These are phyloP conservation scores for Thereva nobilitata DNA, from an alignment of 2,888 invertebrate genomes.

Conservation along the genomic window DNA sequence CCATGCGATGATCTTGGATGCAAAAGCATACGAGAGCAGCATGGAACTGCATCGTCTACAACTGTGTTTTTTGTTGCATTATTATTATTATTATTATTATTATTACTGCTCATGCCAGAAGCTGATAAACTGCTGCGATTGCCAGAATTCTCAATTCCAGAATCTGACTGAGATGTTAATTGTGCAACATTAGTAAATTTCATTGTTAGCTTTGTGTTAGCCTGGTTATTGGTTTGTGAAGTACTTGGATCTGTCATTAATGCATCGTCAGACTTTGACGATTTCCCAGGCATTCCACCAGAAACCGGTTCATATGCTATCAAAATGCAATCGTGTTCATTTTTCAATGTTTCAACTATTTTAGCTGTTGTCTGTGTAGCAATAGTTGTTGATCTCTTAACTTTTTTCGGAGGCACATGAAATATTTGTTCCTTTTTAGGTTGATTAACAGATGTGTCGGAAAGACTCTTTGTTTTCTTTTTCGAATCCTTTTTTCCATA, in stretches of 20 bases:
- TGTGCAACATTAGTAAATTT: neutral
- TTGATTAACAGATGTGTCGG: conserved; percentile 21
- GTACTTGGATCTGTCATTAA: neutral
- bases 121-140: conserved; percentile 13
- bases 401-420: conserved; percentile 38
- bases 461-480: conserved; percentile 33
- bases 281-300: no score
- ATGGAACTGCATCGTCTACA: conserved; percentile 25
- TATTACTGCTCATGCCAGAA: conserved; percentile 21
- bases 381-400: conserved; percentile 28
- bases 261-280: conserved; percentile 2
- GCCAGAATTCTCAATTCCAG: conserved; percentile 14
- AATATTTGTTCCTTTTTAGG: conserved; percentile 35
- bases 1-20: conserved; percentile 2
- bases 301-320: no score
- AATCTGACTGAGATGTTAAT: neutral
- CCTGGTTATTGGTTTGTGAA: no score
- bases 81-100: conserved; percentile 18
- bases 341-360: neutral
- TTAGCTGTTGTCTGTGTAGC: neutral
- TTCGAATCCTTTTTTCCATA: conserved; percentile 22
- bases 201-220: no score
- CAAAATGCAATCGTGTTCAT: no score
- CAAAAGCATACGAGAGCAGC: conserved; percentile 24
- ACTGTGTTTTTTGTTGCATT: neutral